Percentiles rank a stretch among this genome's conserved stretches.
These are phyloP conservation scores for Hoplodrina blanda DNA, from an alignment of 2,888 invertebrate genomes.

Conservation along the genomic window DNA sequence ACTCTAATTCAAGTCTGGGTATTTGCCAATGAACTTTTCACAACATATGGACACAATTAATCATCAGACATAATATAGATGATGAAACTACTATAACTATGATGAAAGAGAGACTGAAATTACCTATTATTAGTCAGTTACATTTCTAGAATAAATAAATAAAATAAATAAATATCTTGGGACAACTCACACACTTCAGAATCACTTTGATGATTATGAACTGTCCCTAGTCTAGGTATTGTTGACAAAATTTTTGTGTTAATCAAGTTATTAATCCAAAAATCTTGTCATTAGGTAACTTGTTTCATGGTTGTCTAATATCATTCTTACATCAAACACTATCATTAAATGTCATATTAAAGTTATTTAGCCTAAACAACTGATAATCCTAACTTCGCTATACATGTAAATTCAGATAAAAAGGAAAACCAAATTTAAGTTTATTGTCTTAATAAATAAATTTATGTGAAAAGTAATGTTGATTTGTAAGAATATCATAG, in stretches of 20 bases:
- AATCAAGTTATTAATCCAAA: background rate
- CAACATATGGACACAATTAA: slow-evolving; percentile 15
- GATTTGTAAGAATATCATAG: slow-evolving; percentile 8
- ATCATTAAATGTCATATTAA: too few species aligned
- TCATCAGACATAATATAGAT: slow-evolving; percentile 23
- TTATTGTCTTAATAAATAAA: background rate
- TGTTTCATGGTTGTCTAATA: too few species aligned
- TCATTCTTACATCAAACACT: too few species aligned
- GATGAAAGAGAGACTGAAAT: slow-evolving; percentile 8
- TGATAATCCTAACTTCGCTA: too few species aligned
- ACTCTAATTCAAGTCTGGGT: slow-evolving; percentile 18
- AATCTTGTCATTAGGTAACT: too few species aligned
- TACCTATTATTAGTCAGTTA: background rate
- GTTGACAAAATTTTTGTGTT: too few species aligned
- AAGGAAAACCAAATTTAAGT: background rate
- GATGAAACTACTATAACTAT: slow-evolving; percentile 15
- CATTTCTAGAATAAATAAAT: background rate
- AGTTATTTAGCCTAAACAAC: background rate
- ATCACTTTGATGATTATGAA: background rate
- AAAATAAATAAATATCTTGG: too few species aligned
- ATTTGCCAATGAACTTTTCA: slow-evolving; percentile 34
- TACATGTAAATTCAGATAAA: background rate
- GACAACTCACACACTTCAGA: too few species aligned
- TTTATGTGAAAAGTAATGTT: slow-evolving; percentile 3
- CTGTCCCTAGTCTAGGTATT: too few species aligned